Evolutionary conservation across 2,888 invertebrate species (phyloP).

Genomic region (Pseudeuparius sepicola): DNA sequence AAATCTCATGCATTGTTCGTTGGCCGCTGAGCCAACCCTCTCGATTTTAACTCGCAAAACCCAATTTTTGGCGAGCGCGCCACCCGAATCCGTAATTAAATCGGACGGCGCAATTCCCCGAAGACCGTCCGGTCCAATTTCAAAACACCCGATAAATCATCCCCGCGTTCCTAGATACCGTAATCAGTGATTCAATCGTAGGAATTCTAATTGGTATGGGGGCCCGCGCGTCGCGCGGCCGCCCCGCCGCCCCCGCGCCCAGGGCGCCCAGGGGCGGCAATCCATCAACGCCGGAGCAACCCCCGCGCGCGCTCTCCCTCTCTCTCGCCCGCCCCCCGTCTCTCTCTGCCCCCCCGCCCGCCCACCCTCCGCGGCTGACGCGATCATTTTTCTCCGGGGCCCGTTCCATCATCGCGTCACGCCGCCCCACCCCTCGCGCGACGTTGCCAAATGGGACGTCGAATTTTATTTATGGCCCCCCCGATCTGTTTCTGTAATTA

Average conservation of each 20-base stretch:
- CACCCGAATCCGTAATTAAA: no score
- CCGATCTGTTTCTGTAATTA: slow-evolving; percentile 42
- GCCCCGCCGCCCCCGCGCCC: slow-evolving; percentile 38
- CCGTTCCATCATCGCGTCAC: slow-evolving; percentile 67
- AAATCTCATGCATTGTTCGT: no score
- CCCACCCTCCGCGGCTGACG: slow-evolving; percentile 38
- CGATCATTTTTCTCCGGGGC: slow-evolving; percentile 65
- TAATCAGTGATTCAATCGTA: slow-evolving; percentile 39
- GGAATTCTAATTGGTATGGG: slow-evolving; percentile 39
- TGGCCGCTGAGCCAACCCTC: no score
- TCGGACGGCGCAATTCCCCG: no score
- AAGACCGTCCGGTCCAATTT: no score
- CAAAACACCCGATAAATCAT: slow-evolving; percentile 23
- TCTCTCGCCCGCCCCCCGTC: slow-evolving; percentile 35
- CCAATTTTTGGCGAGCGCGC: no score
- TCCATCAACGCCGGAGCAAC: slow-evolving; percentile 41
- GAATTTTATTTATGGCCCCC: slow-evolving; percentile 43
- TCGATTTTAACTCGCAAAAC: no score
- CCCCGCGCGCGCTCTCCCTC: slow-evolving; percentile 44
- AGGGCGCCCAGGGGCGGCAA: slow-evolving; percentile 42
- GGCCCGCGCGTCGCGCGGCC: slow-evolving; percentile 34
- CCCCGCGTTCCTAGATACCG: slow-evolving; percentile 20
- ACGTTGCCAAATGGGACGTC: slow-evolving; percentile 43
- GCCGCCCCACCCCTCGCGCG: slow-evolving; percentile 49
- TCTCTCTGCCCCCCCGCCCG: slow-evolving; percentile 19